Percentiles rank a stretch among this genome's conserved stretches.
phyloP scores from a whole-genome alignment of 2,888 invertebrate genomes.

The Pterostichus madidus region DNA sequence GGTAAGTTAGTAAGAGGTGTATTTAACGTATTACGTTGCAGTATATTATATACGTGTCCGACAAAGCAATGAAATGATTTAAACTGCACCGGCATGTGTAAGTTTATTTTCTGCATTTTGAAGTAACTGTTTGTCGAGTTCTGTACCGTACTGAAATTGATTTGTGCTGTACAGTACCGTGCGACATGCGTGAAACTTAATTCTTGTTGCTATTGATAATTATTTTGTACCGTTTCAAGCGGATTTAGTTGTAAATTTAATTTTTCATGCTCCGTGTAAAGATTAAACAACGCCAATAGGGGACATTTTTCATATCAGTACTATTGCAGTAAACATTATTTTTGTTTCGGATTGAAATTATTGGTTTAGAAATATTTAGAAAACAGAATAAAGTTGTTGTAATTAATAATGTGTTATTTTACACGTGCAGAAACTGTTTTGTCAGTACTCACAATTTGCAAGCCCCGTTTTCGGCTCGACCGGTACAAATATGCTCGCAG shows the following conservation, averaged over 20 bases:
- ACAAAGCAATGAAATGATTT: conserved; percentile 23
- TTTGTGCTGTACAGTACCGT: conserved; percentile 1
- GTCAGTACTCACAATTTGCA: no score
- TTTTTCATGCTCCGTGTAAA: background rate
- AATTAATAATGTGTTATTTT: no score
- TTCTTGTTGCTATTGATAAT: background rate
- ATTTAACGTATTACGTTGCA: conserved; percentile 14
- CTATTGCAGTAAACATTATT: no score
- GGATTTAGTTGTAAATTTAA: conserved; percentile 10
- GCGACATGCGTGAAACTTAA: background rate
- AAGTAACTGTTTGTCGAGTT: conserved; percentile 7
- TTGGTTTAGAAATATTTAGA: no score
- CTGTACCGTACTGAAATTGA: conserved; percentile 54
- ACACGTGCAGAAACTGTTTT: no score
- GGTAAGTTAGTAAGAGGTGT: conserved; percentile 12
- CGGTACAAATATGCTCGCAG: no score
- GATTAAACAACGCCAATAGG: background rate
- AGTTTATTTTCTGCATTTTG: conserved; percentile 24
- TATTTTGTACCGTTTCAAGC: background rate
- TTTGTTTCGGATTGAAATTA: no score
- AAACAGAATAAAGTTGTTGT: no score
- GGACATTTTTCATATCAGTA: no score
- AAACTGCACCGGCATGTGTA: background rate
- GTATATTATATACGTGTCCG: conserved; percentile 1
- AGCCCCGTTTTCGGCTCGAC: no score